Percentiles rank a stretch among this genome's conserved stretches.
Conservation (phyloP, 2,888 invertebrate genomes). For the Tetanocera ferruginea region DNA sequence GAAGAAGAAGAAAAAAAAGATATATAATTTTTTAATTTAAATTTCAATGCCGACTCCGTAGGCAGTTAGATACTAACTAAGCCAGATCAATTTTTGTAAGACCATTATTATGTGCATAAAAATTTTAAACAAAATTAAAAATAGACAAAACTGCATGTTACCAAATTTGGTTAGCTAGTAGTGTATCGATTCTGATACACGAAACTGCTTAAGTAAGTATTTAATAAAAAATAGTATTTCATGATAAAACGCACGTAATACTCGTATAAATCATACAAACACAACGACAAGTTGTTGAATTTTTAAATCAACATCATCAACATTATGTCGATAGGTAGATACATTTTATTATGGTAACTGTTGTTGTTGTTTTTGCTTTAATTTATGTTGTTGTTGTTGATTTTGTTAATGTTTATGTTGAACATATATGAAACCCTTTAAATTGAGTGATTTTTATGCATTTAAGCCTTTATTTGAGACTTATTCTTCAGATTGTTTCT, state of each 20-base stretch:
- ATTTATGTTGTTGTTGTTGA: neutral
- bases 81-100: too few relatives aligned
- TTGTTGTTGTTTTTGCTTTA: neutral
- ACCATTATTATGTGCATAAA: too few relatives aligned
- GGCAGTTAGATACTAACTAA: too few relatives aligned
- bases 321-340: neutral
- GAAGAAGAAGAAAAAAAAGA: too few relatives aligned
- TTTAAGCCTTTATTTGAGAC: slow-evolving; percentile 14
- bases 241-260: slow-evolving; percentile 7
- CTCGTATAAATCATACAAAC: neutral
- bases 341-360: neutral
- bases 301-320: neutral
- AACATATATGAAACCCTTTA: slow-evolving; percentile 1
- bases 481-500: slow-evolving; percentile 9
- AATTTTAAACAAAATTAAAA: too few relatives aligned
- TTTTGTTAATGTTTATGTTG: neutral
- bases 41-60: too few relatives aligned
- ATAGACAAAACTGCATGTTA: too few relatives aligned
- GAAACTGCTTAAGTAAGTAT: neutral
- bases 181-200: too few relatives aligned
- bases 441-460: slow-evolving; percentile 31
- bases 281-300: too few relatives aligned
- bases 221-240: neutral
- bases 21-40: too few relatives aligned
- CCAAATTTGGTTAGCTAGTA: too few relatives aligned